These are phyloP conservation scores for Aramus guarauna DNA, from an alignment of 2,113 vertebrate genomes.

Conservation along the genomic window DNA sequence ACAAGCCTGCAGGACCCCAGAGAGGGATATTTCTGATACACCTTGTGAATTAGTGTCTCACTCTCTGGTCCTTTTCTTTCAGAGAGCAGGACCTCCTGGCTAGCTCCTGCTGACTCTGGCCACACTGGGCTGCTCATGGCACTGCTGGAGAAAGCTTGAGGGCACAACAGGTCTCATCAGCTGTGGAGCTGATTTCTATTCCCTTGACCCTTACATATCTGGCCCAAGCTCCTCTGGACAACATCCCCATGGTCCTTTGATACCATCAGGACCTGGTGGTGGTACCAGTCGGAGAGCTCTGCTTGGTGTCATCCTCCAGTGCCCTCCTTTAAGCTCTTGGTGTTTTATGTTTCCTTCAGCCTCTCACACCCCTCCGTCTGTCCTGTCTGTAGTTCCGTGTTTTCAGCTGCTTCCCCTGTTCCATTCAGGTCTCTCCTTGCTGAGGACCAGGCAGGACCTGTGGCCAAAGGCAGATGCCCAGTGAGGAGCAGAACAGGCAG, in stretches of 20 bases:
- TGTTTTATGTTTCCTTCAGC: neutral
- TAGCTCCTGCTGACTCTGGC: neutral
- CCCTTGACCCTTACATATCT: neutral
- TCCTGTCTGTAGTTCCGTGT: neutral
- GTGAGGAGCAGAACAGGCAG: neutral
- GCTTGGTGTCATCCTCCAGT: neutral
- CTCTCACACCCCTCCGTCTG: neutral
- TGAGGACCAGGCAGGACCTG: rapidly evolving
- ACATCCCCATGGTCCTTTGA: neutral
- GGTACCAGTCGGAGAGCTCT: neutral
- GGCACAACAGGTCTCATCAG: neutral
- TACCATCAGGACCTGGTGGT: too few species aligned
- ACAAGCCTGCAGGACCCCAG: neutral
- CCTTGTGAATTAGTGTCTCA: neutral
- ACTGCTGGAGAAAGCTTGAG: neutral
- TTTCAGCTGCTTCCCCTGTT: neutral
- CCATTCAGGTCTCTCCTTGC: neutral
- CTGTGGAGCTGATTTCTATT: neutral
- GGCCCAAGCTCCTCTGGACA: neutral
- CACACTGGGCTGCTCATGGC: neutral
- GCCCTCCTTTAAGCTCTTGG: neutral
- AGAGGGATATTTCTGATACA: neutral
- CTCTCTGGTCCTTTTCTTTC: neutral
- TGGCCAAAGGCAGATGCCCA: neutral
- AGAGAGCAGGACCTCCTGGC: neutral